phyloP scores from a whole-genome alignment of 2,113 vertebrate genomes.

The Scomber japonicus region DNA sequence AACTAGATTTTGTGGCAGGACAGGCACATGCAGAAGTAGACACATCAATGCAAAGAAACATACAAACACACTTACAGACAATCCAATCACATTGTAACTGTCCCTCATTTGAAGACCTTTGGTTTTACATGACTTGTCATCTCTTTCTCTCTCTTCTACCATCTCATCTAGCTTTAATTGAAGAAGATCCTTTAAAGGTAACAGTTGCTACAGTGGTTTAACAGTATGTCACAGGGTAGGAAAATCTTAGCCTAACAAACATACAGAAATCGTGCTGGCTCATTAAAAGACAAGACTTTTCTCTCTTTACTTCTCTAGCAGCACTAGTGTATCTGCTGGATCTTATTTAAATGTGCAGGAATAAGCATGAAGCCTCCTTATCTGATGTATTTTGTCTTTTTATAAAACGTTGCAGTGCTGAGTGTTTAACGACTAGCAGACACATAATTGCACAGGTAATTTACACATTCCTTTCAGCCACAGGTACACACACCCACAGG shows the following conservation, averaged over 20 bases:
- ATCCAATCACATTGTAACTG: not conserved
- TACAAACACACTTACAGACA: not conserved
- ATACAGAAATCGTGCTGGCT: constrained; percentile 3
- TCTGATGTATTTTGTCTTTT: not conserved
- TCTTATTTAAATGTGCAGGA: not conserved
- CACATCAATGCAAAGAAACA: not conserved
- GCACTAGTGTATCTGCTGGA: not conserved
- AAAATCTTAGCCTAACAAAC: not conserved
- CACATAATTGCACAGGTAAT: not conserved
- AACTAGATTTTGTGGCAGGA: constrained; percentile 1
- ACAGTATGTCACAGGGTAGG: too few species aligned
- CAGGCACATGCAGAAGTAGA: not conserved
- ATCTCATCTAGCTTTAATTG: not conserved
- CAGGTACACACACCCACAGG: constrained; percentile 27
- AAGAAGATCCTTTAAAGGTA: not conserved
- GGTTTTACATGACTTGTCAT: not conserved
- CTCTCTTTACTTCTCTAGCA: not conserved
- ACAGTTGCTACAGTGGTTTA: not conserved
- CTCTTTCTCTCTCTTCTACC: not conserved
- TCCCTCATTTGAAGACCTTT: not conserved
- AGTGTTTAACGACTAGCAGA: not conserved
- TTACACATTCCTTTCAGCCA: constrained; percentile 9
- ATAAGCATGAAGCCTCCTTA: not conserved
- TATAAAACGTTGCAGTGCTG: not conserved
- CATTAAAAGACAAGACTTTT: constrained; percentile 17